Evolutionary conservation across 2,113 vertebrate genomes (phyloP).

Genomic region (Vanacampus margaritifer): DNA sequence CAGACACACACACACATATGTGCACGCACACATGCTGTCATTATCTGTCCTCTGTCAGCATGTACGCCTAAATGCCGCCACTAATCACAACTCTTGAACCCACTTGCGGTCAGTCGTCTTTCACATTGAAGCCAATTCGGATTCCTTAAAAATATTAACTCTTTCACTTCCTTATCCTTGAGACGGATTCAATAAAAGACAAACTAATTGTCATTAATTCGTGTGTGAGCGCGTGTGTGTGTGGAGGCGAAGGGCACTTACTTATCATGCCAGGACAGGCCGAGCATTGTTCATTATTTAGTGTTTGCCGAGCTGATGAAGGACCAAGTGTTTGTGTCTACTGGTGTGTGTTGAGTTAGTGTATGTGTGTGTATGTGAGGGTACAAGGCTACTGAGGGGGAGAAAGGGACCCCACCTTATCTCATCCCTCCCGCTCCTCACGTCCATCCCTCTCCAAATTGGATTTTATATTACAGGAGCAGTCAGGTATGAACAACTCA

Average conservation of each 20-base stretch:
- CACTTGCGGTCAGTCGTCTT: conserved; percentile 3
- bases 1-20: too few species aligned
- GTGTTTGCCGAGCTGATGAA: conserved; percentile 94
- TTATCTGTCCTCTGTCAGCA: conserved; percentile 30
- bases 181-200: conserved; percentile 94
- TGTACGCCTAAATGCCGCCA: conserved; percentile 6
- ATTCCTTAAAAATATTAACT: not conserved
- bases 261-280: conserved; percentile 88
- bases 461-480: conserved; percentile 91
- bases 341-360: not conserved
- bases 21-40: conserved; percentile 10
- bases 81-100: conserved; percentile 37
- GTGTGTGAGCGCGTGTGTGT: conserved; percentile 70
- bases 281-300: conserved; percentile 89
- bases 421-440: conserved; percentile 76
- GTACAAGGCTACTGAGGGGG: conserved; percentile 57
- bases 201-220: conserved; percentile 92
- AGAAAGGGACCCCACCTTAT: conserved; percentile 80
- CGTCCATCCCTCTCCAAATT: conserved; percentile 85
- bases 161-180: conserved; percentile 47
- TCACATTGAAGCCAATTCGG: not conserved
- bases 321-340: conserved; percentile 32
- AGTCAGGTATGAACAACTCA: conserved; percentile 93
- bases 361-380: conserved; percentile 47
- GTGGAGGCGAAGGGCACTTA: conserved; percentile 69